Base-by-base conservation (phyloP, 2,888 invertebrate species). In the Sinopyrophorus schimmeli region DNA sequence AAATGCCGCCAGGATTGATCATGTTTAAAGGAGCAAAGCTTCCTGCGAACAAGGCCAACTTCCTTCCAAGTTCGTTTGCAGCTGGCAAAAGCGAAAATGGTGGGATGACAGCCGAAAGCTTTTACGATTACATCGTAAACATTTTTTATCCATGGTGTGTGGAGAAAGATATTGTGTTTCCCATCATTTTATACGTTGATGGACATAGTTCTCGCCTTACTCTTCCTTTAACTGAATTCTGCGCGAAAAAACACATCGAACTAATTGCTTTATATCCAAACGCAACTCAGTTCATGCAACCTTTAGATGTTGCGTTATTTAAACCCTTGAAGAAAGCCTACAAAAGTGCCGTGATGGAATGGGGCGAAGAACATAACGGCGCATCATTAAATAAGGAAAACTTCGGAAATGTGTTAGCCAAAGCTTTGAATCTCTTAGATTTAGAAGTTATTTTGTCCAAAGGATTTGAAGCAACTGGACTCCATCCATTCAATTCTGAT, bases 61-160 rank as follows among this genome's bases (percentile, higher is more conserved):
- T n/a, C n/a, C n/a, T n/a, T n/a, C n/a, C n/a, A n/a, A n/a, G n/a
- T n/a, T n/a, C n/a, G n/a, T n/a, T n/a, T n/a, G n/a, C n/a, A n/a
- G n/a, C n/a, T n/a, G n/a, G n/a, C n/a, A n/a, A n/a, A n/a, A 57
- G 57, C 39, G 65, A 65, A n/a, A 64, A 60, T 54, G 66, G 65
- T 2, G 64, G 64, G 63, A 67, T 65, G 66, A 66, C 61, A 6
- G 42, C 58, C 9, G 55, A 62, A 54, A 55, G 58, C 5, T 65
- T 66, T 53, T 65, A 59, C 46, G 59, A 65, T 35, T 65, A 61
- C 34, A 58, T 66, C 23, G 59, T 38, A 18, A 64, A 64, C 9
- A 41, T 57, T 27, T 63, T 61, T 47, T 47, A 62, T 53, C 60
- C 58, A 17, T 48, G 54, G 37, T 28, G 60, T 9, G 27, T 59